Base-by-base conservation (phyloP, 2,797 vertebrate genomes). In the Percopsis omiscomaycus region DNA sequence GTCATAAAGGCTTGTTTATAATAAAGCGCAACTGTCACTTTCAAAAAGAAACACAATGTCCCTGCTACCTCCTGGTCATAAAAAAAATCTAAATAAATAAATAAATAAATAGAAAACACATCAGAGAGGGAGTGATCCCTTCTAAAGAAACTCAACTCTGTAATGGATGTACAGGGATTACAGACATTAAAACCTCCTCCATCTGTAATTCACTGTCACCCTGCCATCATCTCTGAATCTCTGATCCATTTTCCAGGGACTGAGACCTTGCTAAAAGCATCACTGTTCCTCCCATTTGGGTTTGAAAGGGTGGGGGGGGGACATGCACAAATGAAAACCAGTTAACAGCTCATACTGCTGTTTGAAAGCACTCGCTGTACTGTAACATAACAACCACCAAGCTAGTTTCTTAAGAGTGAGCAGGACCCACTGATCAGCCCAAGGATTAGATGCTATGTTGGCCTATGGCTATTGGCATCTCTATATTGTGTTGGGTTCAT, bases 131-230 rank as follows among this genome's bases (percentile, higher is more conserved):
- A 88, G 89, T 89, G 90, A 90, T 86, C 84, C 86, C 78, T 73
- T 89, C 80, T 85, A 88, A 90, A 89, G 88, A 87, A 91, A 90
- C 79, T 87, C 84, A 76, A 86, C 87, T 85, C 80, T 83, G 86
- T 90, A 90, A 89, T 88, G 86, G 87, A 89, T 59, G 82, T 77
- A 88, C 78, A 80, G 84, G 87, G 90, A 91, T 90, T 89, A 89
- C 77, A 86, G 86, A 86, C 76, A 85, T 87, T 91, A 90, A 90
- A 89, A 84, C 86, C 83, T 88, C 83, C 87, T 86, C 89, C 86
- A 89, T 90, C 90, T 91, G 87, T 90, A 90, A 89, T 90, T 90
- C 88, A 91, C 85, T 81, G 88, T 91, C 87, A 87, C 85, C 84
- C 86, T 84, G 84, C 87, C 83, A 88, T 89, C 88, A 88, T 88